A percentile compares a stretch with the other conserved stretches of the same genome.
phyloP scores from a whole-genome alignment of 2,797 vertebrate species.

The Spea hammondii region DNA sequence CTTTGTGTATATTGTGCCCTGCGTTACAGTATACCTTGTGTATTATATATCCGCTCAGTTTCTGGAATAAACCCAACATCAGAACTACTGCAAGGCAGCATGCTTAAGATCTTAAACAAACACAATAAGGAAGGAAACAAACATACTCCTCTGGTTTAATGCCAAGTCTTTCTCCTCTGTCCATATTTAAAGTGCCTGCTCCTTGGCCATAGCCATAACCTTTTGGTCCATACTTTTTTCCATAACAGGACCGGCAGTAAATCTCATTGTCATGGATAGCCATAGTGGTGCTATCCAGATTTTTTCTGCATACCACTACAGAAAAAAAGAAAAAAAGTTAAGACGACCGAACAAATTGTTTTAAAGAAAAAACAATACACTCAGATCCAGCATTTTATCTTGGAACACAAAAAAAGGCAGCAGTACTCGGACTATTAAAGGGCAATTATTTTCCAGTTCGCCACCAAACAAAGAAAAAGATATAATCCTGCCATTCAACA shows the following conservation, averaged over 20 bases:
- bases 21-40: too few relatives aligned
- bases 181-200: constrained; percentile 91
- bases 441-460: too few relatives aligned
- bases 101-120: too few relatives aligned
- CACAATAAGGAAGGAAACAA: too few relatives aligned
- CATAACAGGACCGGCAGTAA: constrained; percentile 95
- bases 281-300: constrained; percentile 90
- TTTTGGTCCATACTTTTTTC: constrained; percentile 94
- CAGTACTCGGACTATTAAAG: too few relatives aligned
- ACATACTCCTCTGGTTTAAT: constrained; percentile 89
- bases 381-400: background rate
- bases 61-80: too few relatives aligned
- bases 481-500: constrained; percentile 30
- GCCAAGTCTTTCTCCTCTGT: constrained; percentile 88
- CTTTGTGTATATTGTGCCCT: too few relatives aligned
- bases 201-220: constrained; percentile 94
- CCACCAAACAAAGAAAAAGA: background rate
- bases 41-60: background rate
- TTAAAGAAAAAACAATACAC: background rate
- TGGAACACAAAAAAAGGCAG: background rate
- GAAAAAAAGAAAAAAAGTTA: constrained; percentile 1
- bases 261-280: constrained; percentile 88
- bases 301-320: constrained; percentile 90
- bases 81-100: too few relatives aligned
- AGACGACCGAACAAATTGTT: background rate